Conservation (phyloP, 2,888 invertebrate species). For the Drosophila paranaensis region DNA sequence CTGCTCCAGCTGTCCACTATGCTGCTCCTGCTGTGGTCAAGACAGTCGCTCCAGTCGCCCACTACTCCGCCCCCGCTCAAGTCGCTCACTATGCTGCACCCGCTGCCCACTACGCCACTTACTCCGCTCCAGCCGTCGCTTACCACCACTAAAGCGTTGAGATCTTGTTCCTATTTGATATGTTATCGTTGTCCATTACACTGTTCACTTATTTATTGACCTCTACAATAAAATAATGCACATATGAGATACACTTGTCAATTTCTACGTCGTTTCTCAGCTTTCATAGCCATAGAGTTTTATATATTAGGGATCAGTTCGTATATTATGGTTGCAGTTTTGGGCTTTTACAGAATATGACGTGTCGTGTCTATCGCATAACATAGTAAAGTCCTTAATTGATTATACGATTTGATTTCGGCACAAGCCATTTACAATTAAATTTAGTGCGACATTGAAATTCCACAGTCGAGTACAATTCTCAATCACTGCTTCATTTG, state of each 20-base stretch:
- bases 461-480: slow-evolving; percentile 57
- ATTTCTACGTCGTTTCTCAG: too few relatives aligned
- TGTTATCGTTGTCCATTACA: slow-evolving; percentile 62
- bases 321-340: background rate
- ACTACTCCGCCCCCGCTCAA: slow-evolving; percentile 59
- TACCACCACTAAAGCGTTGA: slow-evolving; percentile 68
- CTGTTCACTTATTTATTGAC: slow-evolving; percentile 74
- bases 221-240: slow-evolving; percentile 70
- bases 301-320: background rate
- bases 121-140: slow-evolving; percentile 58
- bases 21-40: slow-evolving; percentile 45
- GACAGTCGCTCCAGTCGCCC: slow-evolving; percentile 54
- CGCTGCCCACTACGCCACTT: slow-evolving; percentile 37
- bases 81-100: slow-evolving; percentile 50
- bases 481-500: slow-evolving; percentile 67
- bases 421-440: slow-evolving; percentile 53
- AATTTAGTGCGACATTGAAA: slow-evolving; percentile 75
- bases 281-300: background rate
- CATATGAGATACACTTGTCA: slow-evolving; percentile 29
- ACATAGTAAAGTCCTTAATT: slow-evolving; percentile 45
- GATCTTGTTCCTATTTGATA: slow-evolving; percentile 20
- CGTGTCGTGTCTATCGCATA: background rate
- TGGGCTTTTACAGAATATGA: background rate
- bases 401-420: slow-evolving; percentile 47
- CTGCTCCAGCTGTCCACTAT: slow-evolving; percentile 49